A percentile compares a stretch with the other conserved stretches of the same genome.
These are phyloP conservation scores for Isichthys henryi DNA, from an alignment of 2,113 vertebrate species.

Conservation along the genomic window DNA sequence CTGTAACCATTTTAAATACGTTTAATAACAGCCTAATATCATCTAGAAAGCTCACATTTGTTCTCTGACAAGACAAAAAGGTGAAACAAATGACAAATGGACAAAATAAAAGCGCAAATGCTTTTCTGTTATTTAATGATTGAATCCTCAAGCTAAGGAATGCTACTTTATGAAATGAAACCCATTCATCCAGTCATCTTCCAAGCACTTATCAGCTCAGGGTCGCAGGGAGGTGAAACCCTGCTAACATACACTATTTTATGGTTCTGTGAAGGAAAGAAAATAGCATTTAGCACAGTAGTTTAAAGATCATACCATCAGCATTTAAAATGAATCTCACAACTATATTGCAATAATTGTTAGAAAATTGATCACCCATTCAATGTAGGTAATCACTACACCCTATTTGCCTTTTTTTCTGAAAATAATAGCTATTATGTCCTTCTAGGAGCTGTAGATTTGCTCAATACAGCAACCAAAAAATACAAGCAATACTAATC, in stretches of 20 bases:
- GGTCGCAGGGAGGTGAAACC: background rate
- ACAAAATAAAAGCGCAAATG: background rate
- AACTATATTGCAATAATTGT: background rate
- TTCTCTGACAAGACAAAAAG: background rate
- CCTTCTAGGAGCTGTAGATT: background rate
- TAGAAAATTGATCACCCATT: background rate
- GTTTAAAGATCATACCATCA: background rate
- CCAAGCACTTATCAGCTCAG: background rate
- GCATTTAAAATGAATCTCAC: background rate
- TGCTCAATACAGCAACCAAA: background rate
- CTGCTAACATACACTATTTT: background rate
- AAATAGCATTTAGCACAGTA: background rate
- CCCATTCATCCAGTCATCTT: background rate
- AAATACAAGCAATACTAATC: conserved; percentile 38
- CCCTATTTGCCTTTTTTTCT: background rate
- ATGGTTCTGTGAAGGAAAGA: background rate
- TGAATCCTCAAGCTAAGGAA: background rate
- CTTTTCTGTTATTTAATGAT: background rate
- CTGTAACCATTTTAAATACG: background rate
- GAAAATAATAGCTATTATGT: background rate
- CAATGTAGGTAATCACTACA: background rate
- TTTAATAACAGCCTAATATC: background rate
- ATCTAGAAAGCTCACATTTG: background rate
- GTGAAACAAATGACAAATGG: background rate
- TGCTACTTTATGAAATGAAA: background rate